These are phyloP conservation scores for Trypoxylus dichotomus DNA, from an alignment of 1,140 invertebrate genomes.

Conservation along the genomic window DNA sequence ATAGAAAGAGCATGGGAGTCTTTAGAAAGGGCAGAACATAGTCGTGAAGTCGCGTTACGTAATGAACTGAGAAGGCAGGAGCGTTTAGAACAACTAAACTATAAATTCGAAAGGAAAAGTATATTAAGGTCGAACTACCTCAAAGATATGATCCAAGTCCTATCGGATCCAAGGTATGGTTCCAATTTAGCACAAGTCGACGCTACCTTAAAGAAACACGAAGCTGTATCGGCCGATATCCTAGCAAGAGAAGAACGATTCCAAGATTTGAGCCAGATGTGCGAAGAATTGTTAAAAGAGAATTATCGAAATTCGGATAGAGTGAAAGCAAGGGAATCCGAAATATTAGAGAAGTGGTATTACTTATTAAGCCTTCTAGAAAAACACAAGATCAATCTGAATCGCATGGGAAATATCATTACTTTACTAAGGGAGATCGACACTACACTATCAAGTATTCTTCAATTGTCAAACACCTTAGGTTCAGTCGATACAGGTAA, in stretches of 20 bases:
- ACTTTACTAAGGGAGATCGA: conserved; percentile 89
- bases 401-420: conserved; percentile 76
- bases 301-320: conserved; percentile 88
- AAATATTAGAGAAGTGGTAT: conserved; percentile 87
- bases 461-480: conserved; percentile 80
- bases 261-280: conserved; percentile 89
- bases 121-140: conserved; percentile 90
- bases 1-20: conserved; percentile 91
- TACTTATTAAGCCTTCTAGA: conserved; percentile 83
- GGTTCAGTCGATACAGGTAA: conserved; percentile 86
- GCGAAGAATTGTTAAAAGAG: conserved; percentile 85
- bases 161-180: conserved; percentile 90
- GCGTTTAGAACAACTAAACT: conserved; percentile 90
- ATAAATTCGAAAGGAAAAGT: conserved; percentile 95
- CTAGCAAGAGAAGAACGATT: conserved; percentile 92
- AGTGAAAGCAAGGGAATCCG: conserved; percentile 79
- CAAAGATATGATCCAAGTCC: conserved; percentile 96
- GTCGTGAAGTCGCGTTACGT: conserved; percentile 87
- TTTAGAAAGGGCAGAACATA: conserved; percentile 93
- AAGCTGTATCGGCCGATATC: conserved; percentile 97
- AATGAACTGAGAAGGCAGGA: conserved; percentile 92
- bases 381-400: conserved; percentile 82
- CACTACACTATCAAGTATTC: conserved; percentile 78
- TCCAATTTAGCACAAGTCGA: conserved; percentile 92
- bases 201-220: conserved; percentile 97